A percentile compares a stretch with the other conserved stretches of the same genome.
phyloP scores from a whole-genome alignment of 2,113 vertebrate genomes.

The Balaeniceps rex region DNA sequence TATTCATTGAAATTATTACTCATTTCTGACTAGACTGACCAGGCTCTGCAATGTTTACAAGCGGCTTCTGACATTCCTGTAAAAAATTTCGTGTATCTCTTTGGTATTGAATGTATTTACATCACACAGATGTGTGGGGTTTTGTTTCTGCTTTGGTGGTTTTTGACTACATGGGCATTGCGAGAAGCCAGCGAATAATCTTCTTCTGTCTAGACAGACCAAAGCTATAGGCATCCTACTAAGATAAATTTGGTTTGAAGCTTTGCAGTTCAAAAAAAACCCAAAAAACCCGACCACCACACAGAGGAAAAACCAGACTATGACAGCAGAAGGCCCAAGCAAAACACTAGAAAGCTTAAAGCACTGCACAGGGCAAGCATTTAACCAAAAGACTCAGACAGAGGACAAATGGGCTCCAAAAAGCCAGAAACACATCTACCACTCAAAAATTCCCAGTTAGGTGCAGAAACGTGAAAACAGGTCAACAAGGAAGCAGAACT shows the following conservation, averaged over 20 bases:
- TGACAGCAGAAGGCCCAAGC: background rate
- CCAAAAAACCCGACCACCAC: no score
- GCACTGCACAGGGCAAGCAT: background rate
- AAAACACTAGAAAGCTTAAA: background rate
- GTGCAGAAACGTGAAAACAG: background rate
- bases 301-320: background rate
- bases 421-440: background rate
- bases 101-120: background rate
- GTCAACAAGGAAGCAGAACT: background rate
- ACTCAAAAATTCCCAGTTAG: background rate
- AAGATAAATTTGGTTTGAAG: background rate
- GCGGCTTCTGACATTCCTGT: background rate
- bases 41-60: background rate
- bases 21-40: background rate
- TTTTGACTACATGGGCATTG: background rate
- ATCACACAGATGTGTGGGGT: background rate
- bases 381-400: background rate
- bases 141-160: rapidly evolving
- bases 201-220: background rate
- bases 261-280: background rate
- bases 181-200: background rate
- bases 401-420: background rate
- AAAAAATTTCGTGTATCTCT: background rate
- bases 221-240: background rate
- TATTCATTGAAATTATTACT: background rate